These are phyloP conservation scores for Parazoanthus swiftii DNA, from an alignment of 92 coral and sea anemone genomes.

Conservation along the genomic window DNA sequence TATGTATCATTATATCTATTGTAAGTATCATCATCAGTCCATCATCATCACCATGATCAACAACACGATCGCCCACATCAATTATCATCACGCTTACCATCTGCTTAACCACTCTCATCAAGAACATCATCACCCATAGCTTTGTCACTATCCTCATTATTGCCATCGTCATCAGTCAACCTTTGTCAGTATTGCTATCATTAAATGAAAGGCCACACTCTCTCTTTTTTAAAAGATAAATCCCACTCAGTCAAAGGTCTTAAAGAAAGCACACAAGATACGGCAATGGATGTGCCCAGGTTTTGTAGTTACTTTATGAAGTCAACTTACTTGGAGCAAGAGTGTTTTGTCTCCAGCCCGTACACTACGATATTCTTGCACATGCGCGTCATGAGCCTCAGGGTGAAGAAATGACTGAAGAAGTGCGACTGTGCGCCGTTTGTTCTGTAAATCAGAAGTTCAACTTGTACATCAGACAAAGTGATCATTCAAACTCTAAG, in stretches of 20 bases:
- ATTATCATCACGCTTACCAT: too few species aligned
- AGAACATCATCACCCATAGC: background rate
- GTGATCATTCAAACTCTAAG: too few species aligned
- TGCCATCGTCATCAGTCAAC: too few species aligned
- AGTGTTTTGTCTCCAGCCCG: slow-evolving; percentile 21
- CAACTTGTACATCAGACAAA: background rate
- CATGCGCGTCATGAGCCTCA: slow-evolving; percentile 4
- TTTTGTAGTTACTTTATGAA: too few species aligned
- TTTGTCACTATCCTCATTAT: background rate
- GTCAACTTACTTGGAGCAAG: slow-evolving; percentile 15
- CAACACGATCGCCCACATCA: too few species aligned
- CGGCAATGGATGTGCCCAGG: background rate
- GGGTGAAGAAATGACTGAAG: slow-evolving; percentile 11
- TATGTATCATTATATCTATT: too few species aligned
- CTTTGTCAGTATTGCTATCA: too few species aligned
- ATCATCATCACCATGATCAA: background rate
- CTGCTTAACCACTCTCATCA: background rate
- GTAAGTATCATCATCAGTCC: background rate
- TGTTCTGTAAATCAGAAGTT: background rate
- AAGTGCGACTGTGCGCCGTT: slow-evolving; percentile 23
- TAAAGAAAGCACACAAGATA: background rate
- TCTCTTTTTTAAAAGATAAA: too few species aligned
- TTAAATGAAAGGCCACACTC: too few species aligned
- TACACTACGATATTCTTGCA: slow-evolving; percentile 17
- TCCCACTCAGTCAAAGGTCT: too few species aligned